Evolutionary conservation across 1,140 invertebrate species (phyloP).

Genomic region (Pogonus chalceus): DNA sequence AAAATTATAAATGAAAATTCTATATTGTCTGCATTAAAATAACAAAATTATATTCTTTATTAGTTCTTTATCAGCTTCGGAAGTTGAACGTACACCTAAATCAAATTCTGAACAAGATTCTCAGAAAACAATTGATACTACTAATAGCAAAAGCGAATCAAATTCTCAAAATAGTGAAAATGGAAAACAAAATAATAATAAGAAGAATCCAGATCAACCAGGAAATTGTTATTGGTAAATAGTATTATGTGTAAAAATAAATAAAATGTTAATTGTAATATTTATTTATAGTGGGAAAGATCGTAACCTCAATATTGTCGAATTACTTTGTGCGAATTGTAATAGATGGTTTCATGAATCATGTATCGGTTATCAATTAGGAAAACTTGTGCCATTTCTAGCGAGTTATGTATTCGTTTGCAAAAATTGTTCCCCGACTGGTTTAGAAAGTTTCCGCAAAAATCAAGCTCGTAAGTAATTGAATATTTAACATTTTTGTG

Average conservation of each 20-base stretch:
- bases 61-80: background rate
- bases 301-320: slow-evolving; percentile 79
- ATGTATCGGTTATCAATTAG: slow-evolving; percentile 81
- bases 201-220: slow-evolving; percentile 15
- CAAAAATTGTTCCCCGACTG: slow-evolving; percentile 89
- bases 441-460: slow-evolving; percentile 80
- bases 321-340: slow-evolving; percentile 83
- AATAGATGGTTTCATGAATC: slow-evolving; percentile 87
- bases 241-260: background rate
- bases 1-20: background rate
- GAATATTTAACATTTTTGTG: slow-evolving; percentile 8
- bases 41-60: background rate
- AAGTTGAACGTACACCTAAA: background rate
- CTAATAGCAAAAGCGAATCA: background rate
- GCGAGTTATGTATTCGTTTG: slow-evolving; percentile 94
- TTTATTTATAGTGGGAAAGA: slow-evolving; percentile 71
- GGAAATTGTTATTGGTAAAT: slow-evolving; percentile 21
- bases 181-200: slow-evolving; percentile 14
- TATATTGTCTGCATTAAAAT: background rate
- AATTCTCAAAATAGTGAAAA: background rate
- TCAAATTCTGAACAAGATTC: background rate
- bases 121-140: background rate
- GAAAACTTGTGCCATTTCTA: slow-evolving; percentile 89
- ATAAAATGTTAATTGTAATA: slow-evolving; percentile 5
- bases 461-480: slow-evolving; percentile 76